Evolutionary conservation across 2,888 invertebrate species (phyloP).

Genomic region (Eurytoma adleriae): DNA sequence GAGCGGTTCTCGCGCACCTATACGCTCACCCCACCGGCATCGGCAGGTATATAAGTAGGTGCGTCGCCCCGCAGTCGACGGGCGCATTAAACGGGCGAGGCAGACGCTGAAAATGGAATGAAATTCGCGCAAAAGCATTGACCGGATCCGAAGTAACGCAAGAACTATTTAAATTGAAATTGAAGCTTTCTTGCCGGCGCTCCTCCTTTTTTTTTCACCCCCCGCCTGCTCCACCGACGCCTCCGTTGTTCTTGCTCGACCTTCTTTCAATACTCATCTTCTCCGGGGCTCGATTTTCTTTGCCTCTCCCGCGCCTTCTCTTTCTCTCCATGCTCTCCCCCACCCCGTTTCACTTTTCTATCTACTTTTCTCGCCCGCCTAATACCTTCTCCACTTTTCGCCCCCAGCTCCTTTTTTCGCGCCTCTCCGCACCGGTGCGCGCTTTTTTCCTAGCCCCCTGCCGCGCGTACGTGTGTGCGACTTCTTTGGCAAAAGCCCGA

Average conservation of each 20-base stretch:
- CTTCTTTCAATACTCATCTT: slow-evolving; percentile 42
- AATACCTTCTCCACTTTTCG: slow-evolving; percentile 49
- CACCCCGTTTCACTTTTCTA: slow-evolving; percentile 41
- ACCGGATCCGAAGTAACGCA: slow-evolving; percentile 58
- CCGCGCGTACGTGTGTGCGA: slow-evolving; percentile 28
- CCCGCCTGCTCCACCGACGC: slow-evolving; percentile 24
- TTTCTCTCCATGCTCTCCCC: neutral
- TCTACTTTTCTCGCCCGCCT: slow-evolving; percentile 43
- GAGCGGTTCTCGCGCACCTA: slow-evolving; percentile 22
- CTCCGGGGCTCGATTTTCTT: neutral
- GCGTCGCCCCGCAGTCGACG: slow-evolving; percentile 11
- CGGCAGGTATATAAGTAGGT: slow-evolving; percentile 50
- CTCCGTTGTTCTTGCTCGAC: slow-evolving; percentile 40
- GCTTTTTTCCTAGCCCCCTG: neutral
- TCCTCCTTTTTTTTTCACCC: slow-evolving; percentile 43
- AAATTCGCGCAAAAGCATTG: slow-evolving; percentile 59
- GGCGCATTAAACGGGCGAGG: slow-evolving; percentile 37
- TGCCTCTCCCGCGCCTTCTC: slow-evolving; percentile 2
- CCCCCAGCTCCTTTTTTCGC: neutral
- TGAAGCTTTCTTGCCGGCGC: slow-evolving; percentile 63
- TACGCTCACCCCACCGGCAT: neutral
- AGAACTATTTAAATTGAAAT: slow-evolving; percentile 72
- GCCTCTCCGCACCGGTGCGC: neutral
- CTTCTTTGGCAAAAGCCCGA: slow-evolving; percentile 63
- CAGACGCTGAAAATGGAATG: slow-evolving; percentile 37